Base-by-base conservation (phyloP, 2,888 invertebrate genomes). In the Ichneumoninae sp. region DNA sequence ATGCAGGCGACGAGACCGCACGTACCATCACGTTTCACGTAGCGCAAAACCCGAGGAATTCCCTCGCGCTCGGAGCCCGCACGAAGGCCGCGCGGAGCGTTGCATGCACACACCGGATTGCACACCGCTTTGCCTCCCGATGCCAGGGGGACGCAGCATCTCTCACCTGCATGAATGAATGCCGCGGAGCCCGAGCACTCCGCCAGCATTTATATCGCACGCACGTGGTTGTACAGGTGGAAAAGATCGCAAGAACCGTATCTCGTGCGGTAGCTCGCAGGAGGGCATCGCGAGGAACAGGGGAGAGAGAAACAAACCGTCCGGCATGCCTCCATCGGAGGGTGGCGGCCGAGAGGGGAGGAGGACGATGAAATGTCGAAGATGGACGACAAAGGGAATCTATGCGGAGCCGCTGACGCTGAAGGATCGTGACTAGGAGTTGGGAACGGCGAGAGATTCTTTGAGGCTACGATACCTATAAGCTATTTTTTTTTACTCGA, bases 21-120 rank as follows among this genome's bases (percentile, higher is more conserved):
- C 79, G 81, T 74, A 79, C 66, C 77, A 79, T 84, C 80, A 68
- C 83, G 80, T 83, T 85, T 86, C 80, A 10, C 79, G 76, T 70
- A 71, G 81, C 76, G 85, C 85, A 87, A 86, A 88, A 86, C 86
- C 85, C 85, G 66, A 80, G 83, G 88, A 88, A 88, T 88, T 88
- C 83, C 75, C 78, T 68, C 71, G 80, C 33, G 84, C 83, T 85
- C 85, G 85, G 65, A 83, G 76, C 79, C 72, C 65, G 71, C 57
- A 85, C 83, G 71, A 87, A 86, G 88, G 86, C 83, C 87, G 74
- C 77, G 79, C 40, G 2, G 75, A 71, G 60, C 71, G 74, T 76
- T 68, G 83, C 79, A 66, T 79, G 66, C 66, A 57, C 66, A 79
- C 79, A 71, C 72, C 16, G 52, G n/a, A n/a, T n/a, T 1, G n/a